phyloP scores from a whole-genome alignment of 2,113 vertebrate genomes.

The Istiophorus platypterus region DNA sequence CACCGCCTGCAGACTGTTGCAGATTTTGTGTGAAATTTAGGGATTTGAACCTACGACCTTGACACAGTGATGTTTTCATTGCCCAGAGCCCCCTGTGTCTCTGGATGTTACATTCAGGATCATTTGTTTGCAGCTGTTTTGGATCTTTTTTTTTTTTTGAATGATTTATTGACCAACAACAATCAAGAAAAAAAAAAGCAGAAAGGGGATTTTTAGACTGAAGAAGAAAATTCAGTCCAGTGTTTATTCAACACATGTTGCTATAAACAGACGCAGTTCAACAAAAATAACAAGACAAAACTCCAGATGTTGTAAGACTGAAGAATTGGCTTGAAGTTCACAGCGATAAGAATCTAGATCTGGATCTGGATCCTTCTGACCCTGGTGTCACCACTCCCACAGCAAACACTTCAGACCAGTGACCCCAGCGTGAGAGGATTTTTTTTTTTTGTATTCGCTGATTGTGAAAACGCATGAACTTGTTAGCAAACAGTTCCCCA shows the following conservation, averaged over 20 bases:
- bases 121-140: too few relatives aligned
- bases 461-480: too few relatives aligned
- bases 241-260: constrained; percentile 8
- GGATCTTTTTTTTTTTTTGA: neutral
- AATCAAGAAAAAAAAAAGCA: neutral
- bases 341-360: neutral
- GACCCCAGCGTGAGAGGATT: neutral
- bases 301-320: neutral
- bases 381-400: neutral
- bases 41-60: too few relatives aligned
- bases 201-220: neutral
- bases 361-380: neutral
- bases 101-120: too few relatives aligned
- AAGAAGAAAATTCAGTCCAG: neutral
- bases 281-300: neutral
- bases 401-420: neutral
- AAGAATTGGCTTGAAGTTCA: neutral
- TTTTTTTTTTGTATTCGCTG: too few relatives aligned
- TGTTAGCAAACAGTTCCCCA: too few relatives aligned
- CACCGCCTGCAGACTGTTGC: too few relatives aligned
- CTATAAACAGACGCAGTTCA: neutral
- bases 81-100: too few relatives aligned
- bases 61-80: too few relatives aligned
- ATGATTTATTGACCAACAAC: too few relatives aligned
- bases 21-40: too few relatives aligned